phyloP scores from a whole-genome alignment of 2,888 invertebrate genomes.

The Pseudanteris insignis region DNA sequence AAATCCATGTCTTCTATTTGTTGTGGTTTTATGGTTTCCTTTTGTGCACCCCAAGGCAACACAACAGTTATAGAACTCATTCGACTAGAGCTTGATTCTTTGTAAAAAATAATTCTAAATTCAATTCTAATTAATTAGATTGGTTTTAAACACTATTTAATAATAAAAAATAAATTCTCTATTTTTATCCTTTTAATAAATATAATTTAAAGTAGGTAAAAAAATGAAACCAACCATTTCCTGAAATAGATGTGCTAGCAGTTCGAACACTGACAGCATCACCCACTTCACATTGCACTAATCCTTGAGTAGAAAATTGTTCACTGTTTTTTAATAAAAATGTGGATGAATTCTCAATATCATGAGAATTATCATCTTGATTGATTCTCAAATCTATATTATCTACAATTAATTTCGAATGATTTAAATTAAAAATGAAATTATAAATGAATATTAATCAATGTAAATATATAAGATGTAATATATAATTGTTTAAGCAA shows the following conservation, averaged over 20 bases:
- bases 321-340: conserved; percentile 56
- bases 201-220: conserved; percentile 8
- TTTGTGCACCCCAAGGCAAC: conserved; percentile 86
- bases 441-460: neutral
- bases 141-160: neutral
- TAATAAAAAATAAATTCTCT: neutral
- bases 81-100: conserved; percentile 63
- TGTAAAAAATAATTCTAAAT: neutral
- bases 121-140: neutral
- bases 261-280: conserved; percentile 63
- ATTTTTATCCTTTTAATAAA: neutral
- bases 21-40: conserved; percentile 69
- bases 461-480: neutral
- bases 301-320: conserved; percentile 54
- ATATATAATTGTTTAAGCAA: neutral
- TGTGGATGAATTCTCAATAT: conserved; percentile 53
- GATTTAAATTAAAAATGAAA: neutral
- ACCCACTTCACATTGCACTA: conserved; percentile 58
- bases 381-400: conserved; percentile 54
- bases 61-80: conserved; percentile 63
- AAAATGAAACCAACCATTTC: conserved; percentile 63
- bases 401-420: conserved; percentile 52
- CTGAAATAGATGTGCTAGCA: conserved; percentile 63
- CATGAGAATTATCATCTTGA: conserved; percentile 57
- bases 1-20: conserved; percentile 72